Conservation (phyloP, 2,113 vertebrate species). For the Shinisaurus crocodilurus region DNA sequence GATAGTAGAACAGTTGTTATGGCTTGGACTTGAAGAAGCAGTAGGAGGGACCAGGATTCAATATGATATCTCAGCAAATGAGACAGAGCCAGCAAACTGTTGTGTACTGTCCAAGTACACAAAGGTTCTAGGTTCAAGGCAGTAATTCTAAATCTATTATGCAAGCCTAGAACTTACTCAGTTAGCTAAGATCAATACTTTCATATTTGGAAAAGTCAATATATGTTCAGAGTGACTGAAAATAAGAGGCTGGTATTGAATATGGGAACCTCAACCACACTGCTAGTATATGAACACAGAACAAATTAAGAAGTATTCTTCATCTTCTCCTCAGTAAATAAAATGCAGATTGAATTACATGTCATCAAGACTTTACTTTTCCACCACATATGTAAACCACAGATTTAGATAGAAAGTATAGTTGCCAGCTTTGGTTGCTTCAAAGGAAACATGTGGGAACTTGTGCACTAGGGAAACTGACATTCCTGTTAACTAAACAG, state of each 20-base stretch:
- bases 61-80: too few relatives aligned
- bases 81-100: neutral
- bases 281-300: neutral
- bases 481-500: neutral
- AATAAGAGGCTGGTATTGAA: neutral
- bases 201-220: neutral
- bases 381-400: neutral
- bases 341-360: neutral
- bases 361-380: neutral
- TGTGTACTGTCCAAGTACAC: neutral
- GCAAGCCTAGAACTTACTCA: neutral
- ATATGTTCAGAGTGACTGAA: neutral
- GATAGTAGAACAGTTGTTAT: neutral
- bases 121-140: neutral
- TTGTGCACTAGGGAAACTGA: neutral
- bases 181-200: neutral
- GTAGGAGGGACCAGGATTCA: too few relatives aligned
- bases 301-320: neutral
- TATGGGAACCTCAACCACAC: neutral
- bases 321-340: neutral
- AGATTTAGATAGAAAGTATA: neutral
- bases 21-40: too few relatives aligned
- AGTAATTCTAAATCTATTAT: neutral
- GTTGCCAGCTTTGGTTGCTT: neutral
- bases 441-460: neutral